Conservation (phyloP, 2,113 vertebrate genomes). For the Amphiprion percula region DNA sequence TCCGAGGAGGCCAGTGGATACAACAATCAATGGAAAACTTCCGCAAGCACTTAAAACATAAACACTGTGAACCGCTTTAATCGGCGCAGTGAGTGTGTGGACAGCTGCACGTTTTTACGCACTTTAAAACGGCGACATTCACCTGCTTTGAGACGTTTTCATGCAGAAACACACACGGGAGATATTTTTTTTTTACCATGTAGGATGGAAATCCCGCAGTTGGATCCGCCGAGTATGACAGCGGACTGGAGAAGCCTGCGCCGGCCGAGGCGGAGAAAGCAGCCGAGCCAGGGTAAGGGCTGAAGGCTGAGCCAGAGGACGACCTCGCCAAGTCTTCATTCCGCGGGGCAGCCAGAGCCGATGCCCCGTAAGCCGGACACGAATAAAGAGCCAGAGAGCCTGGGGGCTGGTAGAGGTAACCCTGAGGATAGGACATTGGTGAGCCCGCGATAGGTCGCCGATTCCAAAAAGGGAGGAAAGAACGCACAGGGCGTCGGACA, state of each 20-base stretch:
- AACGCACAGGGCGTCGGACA: conserved; percentile 65
- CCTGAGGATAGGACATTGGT: conserved; percentile 99
- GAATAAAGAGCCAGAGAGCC: conserved; percentile 98
- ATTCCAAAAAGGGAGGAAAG: conserved; percentile 66
- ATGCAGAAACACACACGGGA: not conserved
- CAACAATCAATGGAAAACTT: conserved; percentile 41
- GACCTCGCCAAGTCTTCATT: conserved; percentile 95
- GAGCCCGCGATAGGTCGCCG: conserved; percentile 77
- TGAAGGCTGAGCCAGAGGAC: conserved; percentile 97
- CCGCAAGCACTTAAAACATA: conserved; percentile 9
- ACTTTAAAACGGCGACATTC: not conserved
- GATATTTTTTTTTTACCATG: conserved; percentile 93
- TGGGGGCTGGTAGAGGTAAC: conserved; percentile 99
- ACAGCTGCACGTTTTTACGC: not conserved
- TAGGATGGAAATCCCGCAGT: conserved; percentile 95
- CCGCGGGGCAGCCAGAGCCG: conserved; percentile 93
- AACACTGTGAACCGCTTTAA: not conserved
- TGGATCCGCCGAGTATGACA: conserved; percentile 93
- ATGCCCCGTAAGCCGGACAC: conserved; percentile 95
- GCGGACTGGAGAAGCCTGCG: conserved; percentile 92
- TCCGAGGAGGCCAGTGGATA: conserved; percentile 20
- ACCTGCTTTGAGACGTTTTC: not conserved
- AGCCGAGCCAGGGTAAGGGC: conserved; percentile 96
- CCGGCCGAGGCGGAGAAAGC: conserved; percentile 94
- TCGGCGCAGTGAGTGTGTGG: not conserved